Evolutionary conservation across 2,113 vertebrate species (phyloP).

Genomic region (Gymnarchus niloticus): DNA sequence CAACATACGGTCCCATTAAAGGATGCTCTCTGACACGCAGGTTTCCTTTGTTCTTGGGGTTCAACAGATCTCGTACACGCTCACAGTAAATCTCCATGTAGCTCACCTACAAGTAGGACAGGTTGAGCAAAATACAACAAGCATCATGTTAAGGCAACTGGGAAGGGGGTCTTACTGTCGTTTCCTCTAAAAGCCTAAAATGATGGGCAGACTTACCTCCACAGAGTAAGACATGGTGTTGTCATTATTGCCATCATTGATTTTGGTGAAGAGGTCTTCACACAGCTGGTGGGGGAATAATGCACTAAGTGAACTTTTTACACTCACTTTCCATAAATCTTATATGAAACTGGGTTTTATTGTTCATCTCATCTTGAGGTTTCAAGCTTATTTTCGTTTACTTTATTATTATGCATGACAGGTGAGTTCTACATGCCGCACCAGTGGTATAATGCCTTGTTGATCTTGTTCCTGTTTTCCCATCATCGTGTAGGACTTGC

Average conservation of each 20-base stretch:
- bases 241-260: slow-evolving; percentile 81
- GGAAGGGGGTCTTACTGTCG: not conserved
- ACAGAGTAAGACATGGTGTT: slow-evolving; percentile 92
- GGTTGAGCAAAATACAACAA: not conserved
- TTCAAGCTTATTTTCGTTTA: not conserved
- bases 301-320: not conserved
- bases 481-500: slow-evolving; percentile 99
- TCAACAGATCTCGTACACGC: slow-evolving; percentile 89
- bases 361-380: not conserved
- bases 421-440: slow-evolving; percentile 30
- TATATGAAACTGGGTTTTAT: not conserved
- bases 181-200: not conserved
- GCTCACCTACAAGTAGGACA: slow-evolving; percentile 71
- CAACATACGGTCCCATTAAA: slow-evolving; percentile 89
- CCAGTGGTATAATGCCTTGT: slow-evolving; percentile 93
- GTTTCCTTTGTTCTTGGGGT: slow-evolving; percentile 97
- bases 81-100: slow-evolving; percentile 99
- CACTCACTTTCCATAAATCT: not conserved
- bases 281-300: slow-evolving; percentile 69
- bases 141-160: not conserved
- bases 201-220: slow-evolving; percentile 69
- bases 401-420: not conserved
- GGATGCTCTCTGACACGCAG: slow-evolving; percentile 92
- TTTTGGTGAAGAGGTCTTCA: slow-evolving; percentile 94
- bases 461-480: slow-evolving; percentile 90